phyloP scores from a whole-genome alignment of 2,797 vertebrate species.

The Apogon hyalosoma region DNA sequence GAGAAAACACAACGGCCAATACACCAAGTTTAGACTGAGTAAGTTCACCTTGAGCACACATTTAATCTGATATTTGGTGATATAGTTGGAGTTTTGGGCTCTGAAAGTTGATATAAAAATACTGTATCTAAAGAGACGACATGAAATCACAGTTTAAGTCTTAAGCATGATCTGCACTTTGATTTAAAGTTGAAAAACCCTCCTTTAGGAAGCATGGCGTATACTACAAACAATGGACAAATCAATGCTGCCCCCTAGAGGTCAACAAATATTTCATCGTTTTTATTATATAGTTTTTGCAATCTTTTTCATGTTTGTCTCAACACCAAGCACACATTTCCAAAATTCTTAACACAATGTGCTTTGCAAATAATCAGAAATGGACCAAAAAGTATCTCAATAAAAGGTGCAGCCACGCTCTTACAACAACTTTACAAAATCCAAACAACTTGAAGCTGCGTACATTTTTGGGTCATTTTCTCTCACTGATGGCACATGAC shows the following conservation, averaged over 20 bases:
- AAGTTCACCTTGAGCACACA: background rate
- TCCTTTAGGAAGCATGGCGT: background rate
- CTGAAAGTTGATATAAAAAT: background rate
- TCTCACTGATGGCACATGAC: too few relatives aligned
- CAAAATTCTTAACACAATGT: too few relatives aligned
- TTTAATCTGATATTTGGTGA: background rate
- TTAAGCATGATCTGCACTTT: background rate
- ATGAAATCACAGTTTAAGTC: background rate
- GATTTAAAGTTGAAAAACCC: conserved; percentile 14
- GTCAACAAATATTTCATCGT: too few relatives aligned
- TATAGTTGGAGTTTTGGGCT: background rate
- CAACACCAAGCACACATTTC: too few relatives aligned
- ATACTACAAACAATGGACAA: background rate
- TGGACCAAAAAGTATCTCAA: too few relatives aligned
- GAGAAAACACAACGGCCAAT: background rate
- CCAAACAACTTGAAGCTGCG: too few relatives aligned
- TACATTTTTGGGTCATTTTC: too few relatives aligned
- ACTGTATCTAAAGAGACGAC: background rate
- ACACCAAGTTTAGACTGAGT: background rate
- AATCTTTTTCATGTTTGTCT: too few relatives aligned
- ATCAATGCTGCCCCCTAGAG: conserved; percentile 56
- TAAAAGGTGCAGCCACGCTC: too few relatives aligned
- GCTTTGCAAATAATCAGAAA: too few relatives aligned
- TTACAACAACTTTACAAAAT: too few relatives aligned
- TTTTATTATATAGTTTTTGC: too few relatives aligned